Evolutionary conservation across 2,797 vertebrate genomes (phyloP), one percentile per base, ranked within the genome.

Genomic region (Xiphophorus birchmanni): DNA sequence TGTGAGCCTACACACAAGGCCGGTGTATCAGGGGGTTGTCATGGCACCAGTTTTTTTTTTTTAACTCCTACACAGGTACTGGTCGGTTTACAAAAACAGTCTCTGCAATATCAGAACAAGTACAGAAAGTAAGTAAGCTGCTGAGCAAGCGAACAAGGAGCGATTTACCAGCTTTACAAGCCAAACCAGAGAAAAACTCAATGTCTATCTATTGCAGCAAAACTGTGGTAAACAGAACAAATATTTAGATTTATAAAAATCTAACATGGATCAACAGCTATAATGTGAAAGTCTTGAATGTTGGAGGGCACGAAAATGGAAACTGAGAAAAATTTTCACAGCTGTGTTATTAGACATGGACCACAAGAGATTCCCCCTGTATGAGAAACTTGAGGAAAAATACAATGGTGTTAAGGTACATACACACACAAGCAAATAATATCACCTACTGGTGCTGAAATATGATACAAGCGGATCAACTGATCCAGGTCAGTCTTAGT

Each of bases 11-110:
- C 90, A 89, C 85, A 90, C 73, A 65, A 71, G 73, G 79, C 56
- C 81, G 74, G 73, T 90, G 86, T 84, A 80, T 83, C 54, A 81
- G 78, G 82, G 78, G 82, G 90, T 91, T 90, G 91, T 90, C 90
- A 92, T 88, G 85, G 84, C 83, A 86, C 80, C 84, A 58, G 75
- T 42, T 23, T 69, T 67, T 67, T 40, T 21, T 40, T 65, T 67
- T 67, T 67, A 1, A 86, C 86, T 89, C 87, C 88, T 76, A 90
- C 88, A 84, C 85, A 82, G 74, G 82, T 86, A 73, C 76, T 77
- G 65, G 65, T 79, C 78, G 47, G 80, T 74, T 74, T 32, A 82
- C 85, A 87, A 87, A 87, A 89, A 79, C 85, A 77, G 80, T 48
- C 75, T 7, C 47, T 26, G 74, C 44, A 73, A 67, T 69, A 82